These are phyloP conservation scores for Brachypodius melanocephalos DNA, from an alignment of 2,113 vertebrate genomes.

Conservation along the genomic window DNA sequence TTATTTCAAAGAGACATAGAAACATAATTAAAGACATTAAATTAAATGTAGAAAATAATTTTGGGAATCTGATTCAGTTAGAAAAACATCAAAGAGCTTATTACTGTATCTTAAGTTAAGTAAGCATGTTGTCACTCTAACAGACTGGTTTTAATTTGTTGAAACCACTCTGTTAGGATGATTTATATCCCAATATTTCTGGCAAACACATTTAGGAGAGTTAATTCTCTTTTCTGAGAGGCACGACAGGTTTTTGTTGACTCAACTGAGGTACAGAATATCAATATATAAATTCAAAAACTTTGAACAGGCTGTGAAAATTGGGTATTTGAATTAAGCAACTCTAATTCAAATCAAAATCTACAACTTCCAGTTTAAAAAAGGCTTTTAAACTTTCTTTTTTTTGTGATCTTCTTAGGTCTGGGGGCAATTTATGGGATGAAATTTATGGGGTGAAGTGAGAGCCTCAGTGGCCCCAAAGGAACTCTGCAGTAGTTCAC, in stretches of 20 bases:
- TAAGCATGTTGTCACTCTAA: conserved; percentile 5
- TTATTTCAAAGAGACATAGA: not conserved
- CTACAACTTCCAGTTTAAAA: not conserved
- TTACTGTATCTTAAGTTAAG: conserved; percentile 8
- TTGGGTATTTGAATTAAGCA: not conserved
- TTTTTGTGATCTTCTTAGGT: not conserved
- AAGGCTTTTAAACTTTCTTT: not conserved
- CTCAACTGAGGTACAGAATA: not conserved
- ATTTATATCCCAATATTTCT: conserved; percentile 7
- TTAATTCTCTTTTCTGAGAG: not conserved
- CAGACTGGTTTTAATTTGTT: conserved; percentile 30
- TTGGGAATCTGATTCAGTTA: not conserved
- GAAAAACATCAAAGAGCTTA: not conserved
- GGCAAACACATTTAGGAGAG: not conserved
- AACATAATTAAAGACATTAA: not conserved
- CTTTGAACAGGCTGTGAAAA: not conserved
- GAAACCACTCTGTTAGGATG: not conserved
- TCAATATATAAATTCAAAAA: not conserved
- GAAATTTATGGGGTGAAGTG: not conserved
- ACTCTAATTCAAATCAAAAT: not conserved
- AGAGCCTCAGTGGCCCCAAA: not conserved
- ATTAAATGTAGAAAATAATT: not conserved
- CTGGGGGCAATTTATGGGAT: not conserved
- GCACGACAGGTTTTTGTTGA: not conserved
- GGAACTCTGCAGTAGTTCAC: fast-evolving